Evolutionary conservation across 2,888 invertebrate species (phyloP).

Genomic region (Chironomus tentans): DNA sequence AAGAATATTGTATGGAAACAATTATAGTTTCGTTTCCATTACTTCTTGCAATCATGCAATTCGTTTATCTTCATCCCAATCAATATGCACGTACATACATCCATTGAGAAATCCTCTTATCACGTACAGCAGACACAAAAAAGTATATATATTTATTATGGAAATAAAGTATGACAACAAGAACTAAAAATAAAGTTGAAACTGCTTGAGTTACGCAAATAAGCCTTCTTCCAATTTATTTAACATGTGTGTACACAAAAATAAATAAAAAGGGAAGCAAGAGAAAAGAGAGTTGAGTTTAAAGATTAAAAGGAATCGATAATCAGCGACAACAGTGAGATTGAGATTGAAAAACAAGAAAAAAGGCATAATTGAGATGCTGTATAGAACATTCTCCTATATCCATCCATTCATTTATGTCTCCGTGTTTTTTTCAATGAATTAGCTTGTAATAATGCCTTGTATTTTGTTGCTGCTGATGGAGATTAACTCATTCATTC

Average conservation of each 20-base stretch:
- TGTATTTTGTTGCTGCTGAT: not conserved
- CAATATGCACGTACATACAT: not conserved
- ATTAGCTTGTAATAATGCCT: not conserved
- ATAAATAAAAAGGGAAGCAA: not conserved
- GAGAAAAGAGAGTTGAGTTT: not conserved
- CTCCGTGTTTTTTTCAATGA: not conserved
- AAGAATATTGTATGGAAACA: conserved; percentile 20
- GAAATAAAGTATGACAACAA: too few species aligned
- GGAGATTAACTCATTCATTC: conserved; percentile 20
- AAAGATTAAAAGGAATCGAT: conserved; percentile 1
- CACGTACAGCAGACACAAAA: not conserved
- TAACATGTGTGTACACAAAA: not conserved
- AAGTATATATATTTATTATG: too few species aligned
- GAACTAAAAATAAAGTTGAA: not conserved
- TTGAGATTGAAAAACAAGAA: not conserved
- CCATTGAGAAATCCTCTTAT: not conserved
- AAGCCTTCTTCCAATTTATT: not conserved
- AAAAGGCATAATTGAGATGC: not conserved
- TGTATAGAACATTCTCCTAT: not conserved
- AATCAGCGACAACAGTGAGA: conserved; percentile 1
- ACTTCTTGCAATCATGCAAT: not conserved
- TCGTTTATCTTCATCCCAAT: not conserved
- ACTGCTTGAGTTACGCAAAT: not conserved
- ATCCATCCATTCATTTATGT: not conserved
- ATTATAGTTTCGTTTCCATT: not conserved